Percentiles rank a stretch among this genome's conserved stretches.
These are phyloP conservation scores for Phoxinus dragarum DNA, from an alignment of 2,797 vertebrate species.

Conservation along the genomic window DNA sequence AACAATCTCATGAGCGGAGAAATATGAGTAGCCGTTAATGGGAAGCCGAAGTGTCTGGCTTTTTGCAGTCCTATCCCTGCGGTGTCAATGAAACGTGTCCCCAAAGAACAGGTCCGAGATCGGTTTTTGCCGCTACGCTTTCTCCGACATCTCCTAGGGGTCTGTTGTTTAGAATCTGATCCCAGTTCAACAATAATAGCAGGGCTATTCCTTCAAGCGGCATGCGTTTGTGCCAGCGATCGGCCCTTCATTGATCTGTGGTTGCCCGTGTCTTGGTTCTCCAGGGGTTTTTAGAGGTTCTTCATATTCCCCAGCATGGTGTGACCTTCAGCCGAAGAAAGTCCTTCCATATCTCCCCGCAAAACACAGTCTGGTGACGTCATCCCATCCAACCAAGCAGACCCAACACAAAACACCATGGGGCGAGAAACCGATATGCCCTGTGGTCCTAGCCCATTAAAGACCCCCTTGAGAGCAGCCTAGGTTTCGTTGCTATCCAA, in stretches of 20 bases:
- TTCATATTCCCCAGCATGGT: slow-evolving; percentile 65
- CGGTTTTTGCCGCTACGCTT: slow-evolving; percentile 40
- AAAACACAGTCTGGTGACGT: slow-evolving; percentile 72
- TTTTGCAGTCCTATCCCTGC: slow-evolving; percentile 44
- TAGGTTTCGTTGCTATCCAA: slow-evolving; percentile 22
- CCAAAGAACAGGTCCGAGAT: slow-evolving; percentile 53
- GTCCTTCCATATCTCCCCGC: slow-evolving; percentile 59
- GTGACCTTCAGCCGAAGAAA: slow-evolving; percentile 78
- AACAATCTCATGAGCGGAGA: slow-evolving; percentile 47
- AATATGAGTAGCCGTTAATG: slow-evolving; percentile 62
- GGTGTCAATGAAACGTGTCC: slow-evolving; percentile 51
- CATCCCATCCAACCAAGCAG: slow-evolving; percentile 68
- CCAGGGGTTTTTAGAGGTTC: slow-evolving; percentile 66
- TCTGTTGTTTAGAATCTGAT: slow-evolving; percentile 62
- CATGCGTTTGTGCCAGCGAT: slow-evolving; percentile 63
- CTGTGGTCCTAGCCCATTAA: slow-evolving; percentile 62
- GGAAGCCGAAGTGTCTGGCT: slow-evolving; percentile 58
- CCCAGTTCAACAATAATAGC: slow-evolving; percentile 58
- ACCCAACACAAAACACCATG: slow-evolving; percentile 62
- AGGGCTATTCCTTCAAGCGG: slow-evolving; percentile 63
- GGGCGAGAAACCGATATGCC: slow-evolving; percentile 60
- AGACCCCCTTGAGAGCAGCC: slow-evolving; percentile 39
- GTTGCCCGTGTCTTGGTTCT: slow-evolving; percentile 64
- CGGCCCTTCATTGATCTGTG: slow-evolving; percentile 77
- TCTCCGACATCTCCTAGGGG: slow-evolving; percentile 43